A percentile compares a stretch with the other conserved stretches of the same genome.
phyloP scores from a whole-genome alignment of 2,888 invertebrate genomes.

The Amorpha juglandis region DNA sequence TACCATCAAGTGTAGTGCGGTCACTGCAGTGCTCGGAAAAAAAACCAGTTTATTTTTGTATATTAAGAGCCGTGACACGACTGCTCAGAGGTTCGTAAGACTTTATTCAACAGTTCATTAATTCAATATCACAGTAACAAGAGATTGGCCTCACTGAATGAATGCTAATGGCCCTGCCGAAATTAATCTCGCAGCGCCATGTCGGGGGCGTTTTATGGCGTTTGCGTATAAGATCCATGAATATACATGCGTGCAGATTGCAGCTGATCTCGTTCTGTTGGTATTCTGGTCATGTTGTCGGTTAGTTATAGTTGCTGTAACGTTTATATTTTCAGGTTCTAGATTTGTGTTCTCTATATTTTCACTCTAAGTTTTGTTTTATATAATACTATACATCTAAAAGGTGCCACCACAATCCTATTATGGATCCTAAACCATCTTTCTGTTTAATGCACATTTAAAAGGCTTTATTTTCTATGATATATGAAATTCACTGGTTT shows the following conservation, averaged over 20 bases:
- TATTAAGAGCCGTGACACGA: neutral
- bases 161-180: slow-evolving; percentile 30
- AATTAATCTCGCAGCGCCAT: slow-evolving; percentile 68
- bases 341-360: neutral
- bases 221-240: slow-evolving; percentile 20
- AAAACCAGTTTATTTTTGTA: no score
- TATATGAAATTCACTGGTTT: no score
- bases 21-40: no score
- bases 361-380: no score
- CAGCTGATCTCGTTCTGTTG: neutral
- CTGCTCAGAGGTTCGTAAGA: neutral
- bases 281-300: no score
- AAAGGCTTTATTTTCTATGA: no score
- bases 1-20: no score
- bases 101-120: slow-evolving; percentile 12
- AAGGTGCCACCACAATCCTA: no score
- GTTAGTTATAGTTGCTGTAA: slow-evolving; percentile 8
- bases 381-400: no score
- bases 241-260: slow-evolving; percentile 24
- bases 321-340: neutral
- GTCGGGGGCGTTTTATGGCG: slow-evolving; percentile 51
- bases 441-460: no score
- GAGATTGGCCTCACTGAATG: slow-evolving; percentile 17
- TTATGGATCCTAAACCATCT: no score
- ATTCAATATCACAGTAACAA: slow-evolving; percentile 17